A percentile compares a stretch with the other conserved stretches of the same genome.
Conservation (phyloP, 2,888 invertebrate species). For the Drosophila testacea region DNA sequence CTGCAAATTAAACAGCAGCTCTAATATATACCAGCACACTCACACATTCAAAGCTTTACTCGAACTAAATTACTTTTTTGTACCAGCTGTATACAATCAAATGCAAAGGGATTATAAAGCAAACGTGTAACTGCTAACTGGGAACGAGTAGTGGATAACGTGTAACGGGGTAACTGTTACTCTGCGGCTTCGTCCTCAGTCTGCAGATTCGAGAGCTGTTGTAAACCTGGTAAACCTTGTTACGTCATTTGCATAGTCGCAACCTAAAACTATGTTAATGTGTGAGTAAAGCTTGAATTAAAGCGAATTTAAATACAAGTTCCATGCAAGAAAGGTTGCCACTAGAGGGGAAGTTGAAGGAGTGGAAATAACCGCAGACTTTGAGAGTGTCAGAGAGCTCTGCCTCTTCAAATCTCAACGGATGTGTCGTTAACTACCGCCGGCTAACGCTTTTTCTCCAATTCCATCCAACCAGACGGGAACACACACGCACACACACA, state of each 20-base stretch:
- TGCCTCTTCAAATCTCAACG: constrained; percentile 69
- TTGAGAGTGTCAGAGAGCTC: constrained; percentile 54
- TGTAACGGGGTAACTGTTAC: constrained; percentile 44
- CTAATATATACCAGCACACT: constrained; percentile 18
- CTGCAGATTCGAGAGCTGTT: constrained; percentile 33
- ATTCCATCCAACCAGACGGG: constrained; percentile 5
- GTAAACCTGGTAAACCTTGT: constrained; percentile 66
- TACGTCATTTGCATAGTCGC: constrained; percentile 67
- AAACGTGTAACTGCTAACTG: constrained; percentile 63
- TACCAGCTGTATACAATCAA: constrained; percentile 75
- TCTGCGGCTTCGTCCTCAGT: constrained; percentile 39
- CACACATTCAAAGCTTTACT: constrained; percentile 30
- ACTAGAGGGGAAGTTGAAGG: neutral
- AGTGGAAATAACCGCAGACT: constrained; percentile 61
- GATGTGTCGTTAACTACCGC: constrained; percentile 77
- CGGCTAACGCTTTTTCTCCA: constrained; percentile 52
- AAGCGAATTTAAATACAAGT: constrained; percentile 63
- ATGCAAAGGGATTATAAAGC: constrained; percentile 78
- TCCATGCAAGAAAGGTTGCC: constrained; percentile 9
- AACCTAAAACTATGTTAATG: constrained; percentile 73
- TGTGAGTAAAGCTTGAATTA: constrained; percentile 56
- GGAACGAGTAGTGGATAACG: constrained; percentile 39
- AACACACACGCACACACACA: neutral
- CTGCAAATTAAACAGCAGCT: constrained; percentile 76
- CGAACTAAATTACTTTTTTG: constrained; percentile 76